phyloP scores from a whole-genome alignment of 2,888 invertebrate genomes.

The Papilio demoleus region DNA sequence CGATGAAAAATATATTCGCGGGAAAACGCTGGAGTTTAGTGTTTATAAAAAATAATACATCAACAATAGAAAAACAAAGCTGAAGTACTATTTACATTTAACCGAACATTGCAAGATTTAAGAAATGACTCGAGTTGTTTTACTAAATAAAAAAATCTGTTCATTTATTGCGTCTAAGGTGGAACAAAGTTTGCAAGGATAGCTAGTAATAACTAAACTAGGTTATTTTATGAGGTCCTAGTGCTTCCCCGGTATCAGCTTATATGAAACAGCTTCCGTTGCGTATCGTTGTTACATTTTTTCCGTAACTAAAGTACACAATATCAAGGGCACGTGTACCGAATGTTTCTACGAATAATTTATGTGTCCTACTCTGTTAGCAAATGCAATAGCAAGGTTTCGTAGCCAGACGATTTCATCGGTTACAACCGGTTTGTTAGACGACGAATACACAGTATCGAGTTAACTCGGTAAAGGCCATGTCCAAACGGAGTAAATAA shows the following conservation, averaged over 20 bases:
- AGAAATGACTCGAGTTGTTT: too few relatives aligned
- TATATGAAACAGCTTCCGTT: neutral
- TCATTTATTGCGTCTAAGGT: too few relatives aligned
- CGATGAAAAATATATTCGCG: neutral
- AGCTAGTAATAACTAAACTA: neutral
- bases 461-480: slow-evolving; percentile 1
- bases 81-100: too few relatives aligned
- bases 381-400: slow-evolving; percentile 14
- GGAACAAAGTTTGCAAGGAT: too few relatives aligned
- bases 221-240: neutral
- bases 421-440: slow-evolving; percentile 26
- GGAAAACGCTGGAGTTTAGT: neutral
- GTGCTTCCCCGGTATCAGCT: neutral
- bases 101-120: too few relatives aligned
- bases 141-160: too few relatives aligned
- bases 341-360: neutral
- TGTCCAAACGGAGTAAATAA: neutral
- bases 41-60: neutral
- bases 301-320: neutral
- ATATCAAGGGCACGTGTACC: slow-evolving; percentile 9
- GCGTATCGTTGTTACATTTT: neutral
- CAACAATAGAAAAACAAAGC: neutral
- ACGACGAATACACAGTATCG: slow-evolving; percentile 10
- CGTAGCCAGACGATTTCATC: slow-evolving; percentile 17
- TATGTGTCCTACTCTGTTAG: slow-evolving; percentile 1